Evolutionary conservation across 2,113 vertebrate species (phyloP).

Genomic region (Butorides virescens): DNA sequence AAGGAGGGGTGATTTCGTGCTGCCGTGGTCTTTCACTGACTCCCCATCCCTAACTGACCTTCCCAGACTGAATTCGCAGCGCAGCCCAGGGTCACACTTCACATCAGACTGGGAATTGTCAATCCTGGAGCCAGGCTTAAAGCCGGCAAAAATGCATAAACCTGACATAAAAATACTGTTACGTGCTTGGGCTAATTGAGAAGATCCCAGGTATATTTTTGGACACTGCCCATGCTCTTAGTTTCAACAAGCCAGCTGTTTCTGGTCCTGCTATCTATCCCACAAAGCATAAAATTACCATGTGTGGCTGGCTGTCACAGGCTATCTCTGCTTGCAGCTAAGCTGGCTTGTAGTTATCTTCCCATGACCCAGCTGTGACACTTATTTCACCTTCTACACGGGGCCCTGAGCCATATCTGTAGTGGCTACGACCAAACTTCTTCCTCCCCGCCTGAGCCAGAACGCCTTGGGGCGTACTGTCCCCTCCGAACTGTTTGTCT

Average conservation of each 20-base stretch:
- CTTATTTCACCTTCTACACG: conserved; percentile 4
- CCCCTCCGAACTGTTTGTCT: background rate
- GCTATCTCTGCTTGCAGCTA: conserved; percentile 41
- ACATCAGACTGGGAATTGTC: background rate
- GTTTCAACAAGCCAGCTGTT: conserved; percentile 2
- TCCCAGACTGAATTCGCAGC: background rate
- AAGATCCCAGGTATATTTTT: background rate
- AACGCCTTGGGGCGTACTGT: background rate
- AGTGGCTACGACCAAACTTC: background rate
- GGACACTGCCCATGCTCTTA: background rate
- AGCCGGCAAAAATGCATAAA: background rate
- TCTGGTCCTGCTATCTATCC: conserved; percentile 33
- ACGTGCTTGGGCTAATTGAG: background rate
- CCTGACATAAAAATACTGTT: background rate
- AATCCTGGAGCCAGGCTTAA: background rate
- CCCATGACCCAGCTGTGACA: conserved; percentile 11
- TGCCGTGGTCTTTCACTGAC: background rate
- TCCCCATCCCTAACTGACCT: background rate
- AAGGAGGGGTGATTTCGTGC: background rate
- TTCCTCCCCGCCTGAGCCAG: background rate
- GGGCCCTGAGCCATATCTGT: background rate
- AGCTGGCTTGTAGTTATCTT: conserved; percentile 41
- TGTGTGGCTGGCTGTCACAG: conserved; percentile 6
- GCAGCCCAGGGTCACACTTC: background rate
- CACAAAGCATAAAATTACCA: background rate